phyloP scores from a whole-genome alignment of 2,888 invertebrate species.

The Apodemia duryi region DNA sequence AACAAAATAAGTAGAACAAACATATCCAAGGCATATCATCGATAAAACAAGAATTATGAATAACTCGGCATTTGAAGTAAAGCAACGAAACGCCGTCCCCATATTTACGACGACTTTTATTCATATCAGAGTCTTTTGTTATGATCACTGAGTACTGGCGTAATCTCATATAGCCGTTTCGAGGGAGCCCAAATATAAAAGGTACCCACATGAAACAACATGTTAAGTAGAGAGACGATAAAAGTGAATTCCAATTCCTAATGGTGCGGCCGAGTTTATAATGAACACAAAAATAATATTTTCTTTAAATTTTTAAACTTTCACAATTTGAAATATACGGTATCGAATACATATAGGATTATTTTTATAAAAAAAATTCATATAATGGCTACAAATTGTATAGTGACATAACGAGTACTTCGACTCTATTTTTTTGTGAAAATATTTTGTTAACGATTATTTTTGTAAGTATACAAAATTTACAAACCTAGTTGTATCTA shows the following conservation, averaged over 20 bases:
- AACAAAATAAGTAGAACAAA: no score
- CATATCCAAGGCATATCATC: no score
- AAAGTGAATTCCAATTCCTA: constrained; percentile 7
- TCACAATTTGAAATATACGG: no score
- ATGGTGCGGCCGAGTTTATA: not conserved
- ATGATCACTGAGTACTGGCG: not conserved
- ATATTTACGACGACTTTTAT: constrained; percentile 12
- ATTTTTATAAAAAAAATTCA: no score
- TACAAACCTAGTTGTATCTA: no score
- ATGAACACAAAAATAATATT: not conserved
- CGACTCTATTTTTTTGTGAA: no score
- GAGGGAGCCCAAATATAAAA: constrained; percentile 8
- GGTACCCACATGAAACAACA: constrained; percentile 11
- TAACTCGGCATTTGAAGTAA: constrained; percentile 8
- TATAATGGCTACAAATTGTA: no score
- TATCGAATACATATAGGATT: no score
- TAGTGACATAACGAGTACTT: no score
- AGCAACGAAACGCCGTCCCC: not conserved
- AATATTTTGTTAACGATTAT: no score
- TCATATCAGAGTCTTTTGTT: constrained; percentile 12
- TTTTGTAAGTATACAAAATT: no score
- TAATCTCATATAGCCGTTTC: constrained; percentile 4
- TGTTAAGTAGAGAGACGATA: constrained; percentile 8
- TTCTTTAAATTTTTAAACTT: no score
- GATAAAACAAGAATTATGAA: not conserved